Conservation (phyloP, 2,113 vertebrate species). For the Panthera uncia region DNA sequence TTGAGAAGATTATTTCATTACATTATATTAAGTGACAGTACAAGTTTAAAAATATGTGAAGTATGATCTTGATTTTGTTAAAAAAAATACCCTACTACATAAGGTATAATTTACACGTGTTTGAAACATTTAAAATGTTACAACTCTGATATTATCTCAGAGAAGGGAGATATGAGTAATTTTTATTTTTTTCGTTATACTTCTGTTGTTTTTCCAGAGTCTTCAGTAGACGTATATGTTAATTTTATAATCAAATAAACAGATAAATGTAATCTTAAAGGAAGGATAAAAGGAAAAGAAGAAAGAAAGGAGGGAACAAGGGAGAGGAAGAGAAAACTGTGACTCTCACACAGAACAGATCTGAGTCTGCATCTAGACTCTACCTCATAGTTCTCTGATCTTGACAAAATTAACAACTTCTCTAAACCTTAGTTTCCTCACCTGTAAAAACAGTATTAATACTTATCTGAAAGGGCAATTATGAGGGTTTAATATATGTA, state of each 20-base stretch:
- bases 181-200: background rate
- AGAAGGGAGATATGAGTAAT: background rate
- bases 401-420: background rate
- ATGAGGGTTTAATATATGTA: background rate
- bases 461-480: background rate
- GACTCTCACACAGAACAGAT: background rate
- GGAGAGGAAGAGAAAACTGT: background rate
- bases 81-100: background rate
- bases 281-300: background rate
- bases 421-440: background rate
- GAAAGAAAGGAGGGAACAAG: background rate
- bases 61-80: background rate
- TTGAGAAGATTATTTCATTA: background rate
- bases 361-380: background rate
- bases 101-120: background rate
- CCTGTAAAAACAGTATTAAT: conserved; percentile 9
- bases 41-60: background rate
- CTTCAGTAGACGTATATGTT: background rate
- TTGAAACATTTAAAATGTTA: background rate
- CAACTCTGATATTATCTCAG: background rate
- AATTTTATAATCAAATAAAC: background rate
- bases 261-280: background rate
- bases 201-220: background rate
- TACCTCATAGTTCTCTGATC: background rate
- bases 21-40: background rate